Base-by-base conservation (phyloP, 2,797 vertebrate species). In the Parambassis ranga region DNA sequence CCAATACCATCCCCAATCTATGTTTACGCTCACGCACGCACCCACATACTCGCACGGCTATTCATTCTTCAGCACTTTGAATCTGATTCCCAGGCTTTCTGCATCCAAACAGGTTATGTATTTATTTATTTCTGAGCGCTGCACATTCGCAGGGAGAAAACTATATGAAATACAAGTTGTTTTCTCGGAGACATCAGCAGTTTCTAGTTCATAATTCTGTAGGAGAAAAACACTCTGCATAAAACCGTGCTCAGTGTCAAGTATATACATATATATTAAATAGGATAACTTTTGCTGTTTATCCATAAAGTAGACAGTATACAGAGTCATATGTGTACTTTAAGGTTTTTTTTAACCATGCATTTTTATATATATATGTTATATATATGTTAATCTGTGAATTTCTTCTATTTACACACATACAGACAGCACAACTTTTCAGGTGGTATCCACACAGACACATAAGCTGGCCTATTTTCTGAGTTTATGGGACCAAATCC, bases 1-100 rank as follows among this genome's bases (percentile, higher is more conserved):
- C 91, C 91, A 93, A 89, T 90, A 79, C 90, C 89, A 49, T 85
- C 89, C 89, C 79, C 84, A 87, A 90, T 92, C 87, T 90, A 67
- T 93, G 91, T 92, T 92, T 91, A 87, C 62, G 63, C 79, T 71
- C 82, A 35, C 10, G 76, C 82, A 74, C 77, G 61, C 77, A 52
- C 69, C 60, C 71, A 19, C 84, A 83, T 80, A 71, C 86, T 79
- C 66, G 68, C 86, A 81, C 87, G 77, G 19, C 76, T 75, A 72
- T 86, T 86, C 88, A 90, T 87, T 90, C 89, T 86, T 81, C 53
- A 56, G 64, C 84, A 86, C 87, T 90, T 89, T 90, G 88, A 90
- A 92, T 92, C 90, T 89, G 89, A 92, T 92, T 90, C 86, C 72
- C 72, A 66, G 77, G 75, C 83, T 77, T 83, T 84, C 79, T 73